Conservation (phyloP, 2,888 invertebrate genomes). For the Physocephala rufipes region DNA sequence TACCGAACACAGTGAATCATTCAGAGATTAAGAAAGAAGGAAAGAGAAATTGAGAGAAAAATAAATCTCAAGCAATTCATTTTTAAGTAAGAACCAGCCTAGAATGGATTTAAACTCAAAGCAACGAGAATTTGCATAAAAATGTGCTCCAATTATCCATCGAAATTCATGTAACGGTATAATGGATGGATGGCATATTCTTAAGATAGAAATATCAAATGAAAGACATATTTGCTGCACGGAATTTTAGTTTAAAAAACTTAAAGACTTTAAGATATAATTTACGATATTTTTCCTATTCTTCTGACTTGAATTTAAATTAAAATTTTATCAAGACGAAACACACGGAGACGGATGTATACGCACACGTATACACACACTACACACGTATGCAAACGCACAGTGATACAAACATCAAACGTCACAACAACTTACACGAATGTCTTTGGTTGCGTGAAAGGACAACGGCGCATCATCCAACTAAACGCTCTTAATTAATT, state of each 20-base stretch:
- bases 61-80: neutral
- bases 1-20: no score
- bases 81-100: neutral
- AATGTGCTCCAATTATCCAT: neutral
- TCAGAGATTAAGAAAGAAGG: neutral
- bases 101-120: constrained; percentile 11
- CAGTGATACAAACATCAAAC: neutral
- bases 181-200: neutral
- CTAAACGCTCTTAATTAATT: constrained; percentile 63
- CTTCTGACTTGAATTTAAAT: no score
- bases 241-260: no score
- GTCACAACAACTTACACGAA: neutral
- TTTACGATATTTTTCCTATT: no score
- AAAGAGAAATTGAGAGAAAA: no score
- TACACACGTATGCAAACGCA: neutral
- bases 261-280: no score
- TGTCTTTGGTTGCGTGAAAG: neutral
- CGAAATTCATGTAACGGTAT: neutral
- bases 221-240: no score
- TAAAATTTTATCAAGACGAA: no score
- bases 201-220: no score
- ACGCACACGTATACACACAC: neutral
- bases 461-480: constrained; percentile 52
- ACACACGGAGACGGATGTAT: no score
- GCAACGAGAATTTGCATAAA: constrained; percentile 27